Evolutionary conservation across 2,797 vertebrate species (phyloP).

Genomic region (Hapalemur alaotrensis): DNA sequence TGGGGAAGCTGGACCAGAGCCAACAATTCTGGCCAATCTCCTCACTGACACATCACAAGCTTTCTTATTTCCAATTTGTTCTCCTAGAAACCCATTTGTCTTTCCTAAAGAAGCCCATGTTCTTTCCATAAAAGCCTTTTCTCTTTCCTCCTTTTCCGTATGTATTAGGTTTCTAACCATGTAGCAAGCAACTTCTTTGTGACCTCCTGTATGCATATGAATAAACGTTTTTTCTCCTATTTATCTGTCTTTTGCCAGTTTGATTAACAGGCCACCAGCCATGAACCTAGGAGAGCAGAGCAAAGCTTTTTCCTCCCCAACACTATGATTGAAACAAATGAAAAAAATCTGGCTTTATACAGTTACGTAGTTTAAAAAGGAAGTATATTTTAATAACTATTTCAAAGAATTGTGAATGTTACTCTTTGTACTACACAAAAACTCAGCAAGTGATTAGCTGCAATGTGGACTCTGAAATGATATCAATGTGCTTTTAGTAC

Average conservation of each 20-base stretch:
- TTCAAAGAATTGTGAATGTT: background rate
- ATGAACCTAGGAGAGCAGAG: background rate
- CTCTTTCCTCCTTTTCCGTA: background rate
- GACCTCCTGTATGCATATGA: background rate
- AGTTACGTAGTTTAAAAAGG: background rate
- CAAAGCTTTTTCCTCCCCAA: background rate
- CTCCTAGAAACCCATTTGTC: background rate
- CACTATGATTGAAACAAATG: background rate
- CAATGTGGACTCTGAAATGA: background rate
- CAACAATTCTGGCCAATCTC: background rate
- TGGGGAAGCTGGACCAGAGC: background rate
- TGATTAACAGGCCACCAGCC: background rate
- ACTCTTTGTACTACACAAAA: background rate
- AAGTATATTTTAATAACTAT: background rate
- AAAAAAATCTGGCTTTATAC: background rate
- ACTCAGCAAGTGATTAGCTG: background rate
- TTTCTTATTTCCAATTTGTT: background rate
- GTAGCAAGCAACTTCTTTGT: background rate
- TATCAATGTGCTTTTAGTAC: background rate
- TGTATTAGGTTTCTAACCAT: background rate
- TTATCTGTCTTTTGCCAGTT: background rate
- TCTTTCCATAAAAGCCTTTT: background rate
- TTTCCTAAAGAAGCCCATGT: background rate
- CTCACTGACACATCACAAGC: conserved; percentile 23
- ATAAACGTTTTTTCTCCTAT: background rate